Percentiles rank a stretch among this genome's conserved stretches.
phyloP scores from a whole-genome alignment of 2,113 vertebrate genomes.

The Agapornis roseicollis region DNA sequence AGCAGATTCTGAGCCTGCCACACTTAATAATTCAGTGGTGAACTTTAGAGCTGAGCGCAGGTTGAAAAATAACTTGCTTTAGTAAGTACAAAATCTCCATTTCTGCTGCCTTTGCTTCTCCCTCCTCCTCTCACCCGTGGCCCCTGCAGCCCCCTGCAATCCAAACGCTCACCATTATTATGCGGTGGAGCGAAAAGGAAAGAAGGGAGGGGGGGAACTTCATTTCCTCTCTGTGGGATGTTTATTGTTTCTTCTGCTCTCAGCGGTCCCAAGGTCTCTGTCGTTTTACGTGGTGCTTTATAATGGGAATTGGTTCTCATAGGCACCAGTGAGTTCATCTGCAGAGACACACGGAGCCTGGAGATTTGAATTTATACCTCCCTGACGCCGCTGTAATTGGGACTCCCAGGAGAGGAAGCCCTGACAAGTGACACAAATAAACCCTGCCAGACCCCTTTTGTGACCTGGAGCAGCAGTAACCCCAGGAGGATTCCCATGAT shows the following conservation, averaged over 20 bases:
- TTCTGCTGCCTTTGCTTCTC: conserved; percentile 15
- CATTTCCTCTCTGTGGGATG: conserved; percentile 29
- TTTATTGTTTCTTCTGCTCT: conserved; percentile 59
- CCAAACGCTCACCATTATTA: conserved; percentile 13
- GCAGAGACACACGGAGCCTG: background rate
- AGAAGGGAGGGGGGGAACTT: background rate
- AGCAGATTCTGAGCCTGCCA: conserved; percentile 15
- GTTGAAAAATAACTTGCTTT: conserved; percentile 62
- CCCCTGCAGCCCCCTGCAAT: conserved; percentile 4
- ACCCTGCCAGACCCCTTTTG: background rate
- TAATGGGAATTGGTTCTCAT: conserved; percentile 16
- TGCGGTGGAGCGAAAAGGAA: background rate
- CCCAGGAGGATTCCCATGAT: background rate
- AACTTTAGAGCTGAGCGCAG: conserved; percentile 40
- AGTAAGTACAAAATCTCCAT: conserved; percentile 50
- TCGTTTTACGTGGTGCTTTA: background rate
- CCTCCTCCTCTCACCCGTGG: background rate
- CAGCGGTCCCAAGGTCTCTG: conserved; percentile 7
- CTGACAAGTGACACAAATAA: conserved; percentile 43
- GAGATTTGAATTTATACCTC: conserved; percentile 27
- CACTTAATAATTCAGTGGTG: conserved; percentile 64
- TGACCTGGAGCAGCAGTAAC: background rate
- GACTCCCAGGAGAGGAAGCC: background rate
- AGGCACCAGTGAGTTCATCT: conserved; percentile 27
- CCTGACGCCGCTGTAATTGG: background rate